Percentiles rank a stretch among this genome's conserved stretches.
Conservation (phyloP, 2,797 vertebrate species). For the Arremon brunneinucha region DNA sequence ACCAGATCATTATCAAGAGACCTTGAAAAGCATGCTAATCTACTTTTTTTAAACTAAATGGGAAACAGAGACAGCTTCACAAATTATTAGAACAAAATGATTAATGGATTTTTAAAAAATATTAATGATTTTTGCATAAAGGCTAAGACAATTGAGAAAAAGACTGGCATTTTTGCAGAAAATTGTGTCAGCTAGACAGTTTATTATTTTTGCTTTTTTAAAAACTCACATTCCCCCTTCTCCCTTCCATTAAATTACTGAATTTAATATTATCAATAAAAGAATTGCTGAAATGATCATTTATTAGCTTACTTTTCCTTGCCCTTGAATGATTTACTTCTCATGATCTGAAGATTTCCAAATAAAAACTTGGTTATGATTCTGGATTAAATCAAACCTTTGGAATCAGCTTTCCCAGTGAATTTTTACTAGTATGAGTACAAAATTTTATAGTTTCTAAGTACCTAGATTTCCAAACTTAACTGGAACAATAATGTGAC, state of each 20-base stretch:
- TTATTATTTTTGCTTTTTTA: neutral
- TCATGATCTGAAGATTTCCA: neutral
- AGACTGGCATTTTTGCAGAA: neutral
- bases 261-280: neutral
- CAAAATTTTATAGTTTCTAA: neutral
- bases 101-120: neutral
- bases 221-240: neutral
- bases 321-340: neutral
- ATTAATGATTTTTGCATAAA: neutral
- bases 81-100: neutral
- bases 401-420: neutral
- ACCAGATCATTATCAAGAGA: neutral
- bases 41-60: neutral
- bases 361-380: neutral
- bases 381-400: neutral
- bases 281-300: neutral
- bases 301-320: neutral
- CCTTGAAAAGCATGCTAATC: neutral
- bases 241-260: neutral
- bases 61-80: neutral
- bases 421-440: neutral
- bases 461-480: neutral
- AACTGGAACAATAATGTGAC: neutral
- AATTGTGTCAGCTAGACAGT: neutral
- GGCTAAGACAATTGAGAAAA: neutral